Conservation (phyloP, 2,113 vertebrate species). For the Corythornis madagascariensis region DNA sequence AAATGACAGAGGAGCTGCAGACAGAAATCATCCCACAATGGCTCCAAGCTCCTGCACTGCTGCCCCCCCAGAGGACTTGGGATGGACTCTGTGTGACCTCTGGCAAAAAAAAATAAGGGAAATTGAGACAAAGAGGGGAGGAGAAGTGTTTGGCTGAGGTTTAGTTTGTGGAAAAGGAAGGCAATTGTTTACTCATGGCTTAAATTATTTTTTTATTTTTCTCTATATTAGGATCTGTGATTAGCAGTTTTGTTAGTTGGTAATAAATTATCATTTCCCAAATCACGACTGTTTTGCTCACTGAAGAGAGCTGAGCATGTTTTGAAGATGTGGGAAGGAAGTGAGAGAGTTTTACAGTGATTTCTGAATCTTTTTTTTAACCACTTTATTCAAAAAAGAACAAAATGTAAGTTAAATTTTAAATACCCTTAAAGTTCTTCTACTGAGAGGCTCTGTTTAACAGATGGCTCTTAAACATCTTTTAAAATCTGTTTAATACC, state of each 20-base stretch:
- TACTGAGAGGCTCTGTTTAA: background rate
- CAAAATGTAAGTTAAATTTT: background rate
- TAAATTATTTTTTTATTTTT: background rate
- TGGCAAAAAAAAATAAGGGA: background rate
- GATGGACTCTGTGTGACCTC: rapidly evolving
- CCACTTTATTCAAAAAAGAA: background rate
- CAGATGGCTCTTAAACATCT: background rate
- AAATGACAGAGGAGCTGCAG: background rate
- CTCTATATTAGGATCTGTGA: background rate
- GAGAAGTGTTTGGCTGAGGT: background rate
- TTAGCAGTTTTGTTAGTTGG: background rate
- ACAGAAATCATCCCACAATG: background rate
- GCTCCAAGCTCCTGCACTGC: background rate
- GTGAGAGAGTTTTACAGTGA: background rate
- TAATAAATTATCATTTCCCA: background rate
- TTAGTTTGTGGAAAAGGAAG: background rate
- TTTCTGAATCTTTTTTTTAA: background rate
- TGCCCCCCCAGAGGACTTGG: background rate
- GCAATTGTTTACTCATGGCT: background rate
- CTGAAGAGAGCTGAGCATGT: background rate
- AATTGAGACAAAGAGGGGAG: background rate
- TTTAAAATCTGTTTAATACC: background rate
- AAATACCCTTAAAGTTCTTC: background rate
- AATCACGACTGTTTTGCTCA: background rate
- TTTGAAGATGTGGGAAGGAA: background rate